Conservation (phyloP, 2,888 invertebrate genomes). For the Cantharis lateralis region DNA sequence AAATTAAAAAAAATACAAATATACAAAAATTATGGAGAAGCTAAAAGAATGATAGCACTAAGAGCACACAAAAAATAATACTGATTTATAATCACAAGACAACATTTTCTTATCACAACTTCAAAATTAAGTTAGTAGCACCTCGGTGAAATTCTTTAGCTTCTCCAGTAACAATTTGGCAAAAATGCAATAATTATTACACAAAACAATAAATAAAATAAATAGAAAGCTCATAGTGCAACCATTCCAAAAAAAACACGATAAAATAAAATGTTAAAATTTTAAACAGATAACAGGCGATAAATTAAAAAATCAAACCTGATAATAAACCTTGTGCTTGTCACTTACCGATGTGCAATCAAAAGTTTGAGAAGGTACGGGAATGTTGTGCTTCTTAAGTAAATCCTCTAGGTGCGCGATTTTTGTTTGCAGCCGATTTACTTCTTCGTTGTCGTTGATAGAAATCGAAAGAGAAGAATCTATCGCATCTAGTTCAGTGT, state of each 20-base stretch:
- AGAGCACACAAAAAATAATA: slow-evolving; percentile 40
- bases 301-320: slow-evolving; percentile 11
- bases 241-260: slow-evolving; percentile 40
- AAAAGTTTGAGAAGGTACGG: slow-evolving; percentile 40
- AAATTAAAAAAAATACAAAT: slow-evolving; percentile 36
- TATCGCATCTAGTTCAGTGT: slow-evolving; percentile 52
- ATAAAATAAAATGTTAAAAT: slow-evolving; percentile 25
- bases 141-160: slow-evolving; percentile 43
- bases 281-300: slow-evolving; percentile 33
- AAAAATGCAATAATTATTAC: slow-evolving; percentile 20
- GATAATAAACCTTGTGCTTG: background rate
- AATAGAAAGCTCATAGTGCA: slow-evolving; percentile 47
- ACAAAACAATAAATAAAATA: slow-evolving; percentile 31
- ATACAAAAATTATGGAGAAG: slow-evolving; percentile 50
- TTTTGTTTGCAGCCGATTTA: slow-evolving; percentile 47
- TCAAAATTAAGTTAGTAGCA: background rate
- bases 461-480: slow-evolving; percentile 48
- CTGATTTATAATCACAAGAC: slow-evolving; percentile 8
- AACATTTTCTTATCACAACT: slow-evolving; percentile 21
- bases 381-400: slow-evolving; percentile 48
- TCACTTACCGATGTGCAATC: slow-evolving; percentile 43
- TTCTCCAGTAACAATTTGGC: slow-evolving; percentile 43
- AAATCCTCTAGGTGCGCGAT: slow-evolving; percentile 53
- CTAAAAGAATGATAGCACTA: slow-evolving; percentile 52
- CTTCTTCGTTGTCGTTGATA: slow-evolving; percentile 37